These are phyloP conservation scores for Microcebus ravelobensis DNA, from an alignment of 2,113 vertebrate species.

Conservation along the genomic window DNA sequence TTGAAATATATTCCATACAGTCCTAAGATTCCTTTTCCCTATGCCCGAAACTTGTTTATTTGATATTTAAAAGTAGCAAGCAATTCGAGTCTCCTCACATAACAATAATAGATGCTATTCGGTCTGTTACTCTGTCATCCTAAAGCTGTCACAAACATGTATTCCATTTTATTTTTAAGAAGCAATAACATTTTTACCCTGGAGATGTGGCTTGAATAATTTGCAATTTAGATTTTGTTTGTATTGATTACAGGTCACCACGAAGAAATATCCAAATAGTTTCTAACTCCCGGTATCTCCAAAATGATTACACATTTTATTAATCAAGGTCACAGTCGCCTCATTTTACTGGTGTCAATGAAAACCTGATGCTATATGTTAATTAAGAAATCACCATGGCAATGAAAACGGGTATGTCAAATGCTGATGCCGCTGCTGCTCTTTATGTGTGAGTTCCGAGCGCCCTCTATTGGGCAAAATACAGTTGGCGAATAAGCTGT, in stretches of 20 bases:
- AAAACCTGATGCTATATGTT: constrained; percentile 77
- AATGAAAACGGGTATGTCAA: constrained; percentile 54
- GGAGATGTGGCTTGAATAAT: constrained; percentile 9
- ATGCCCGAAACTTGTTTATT: neutral
- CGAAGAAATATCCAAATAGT: constrained; percentile 48
- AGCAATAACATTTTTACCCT: constrained; percentile 13
- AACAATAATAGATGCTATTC: constrained; percentile 37
- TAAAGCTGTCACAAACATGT: neutral
- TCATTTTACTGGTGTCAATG: constrained; percentile 78
- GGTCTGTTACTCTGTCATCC: neutral
- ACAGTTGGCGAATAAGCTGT: neutral
- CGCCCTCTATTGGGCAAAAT: constrained; percentile 82
- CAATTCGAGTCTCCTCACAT: neutral
- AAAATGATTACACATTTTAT: constrained; percentile 80
- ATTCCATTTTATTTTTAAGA: constrained; percentile 60
- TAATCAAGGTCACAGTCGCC: constrained; percentile 81
- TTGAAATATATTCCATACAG: neutral
- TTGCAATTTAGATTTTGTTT: constrained; percentile 71
- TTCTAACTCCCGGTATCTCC: constrained; percentile 73
- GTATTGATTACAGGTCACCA: constrained; percentile 72
- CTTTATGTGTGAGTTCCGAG: constrained; percentile 34
- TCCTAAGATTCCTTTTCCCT: neutral
- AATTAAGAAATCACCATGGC: constrained; percentile 80
- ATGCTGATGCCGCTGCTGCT: rapidly evolving
- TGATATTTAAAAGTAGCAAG: neutral